Percentiles rank a stretch among this genome's conserved stretches.
Evolutionary conservation across 2,113 vertebrate species (phyloP).

Genomic region (Polypterus senegalus): DNA sequence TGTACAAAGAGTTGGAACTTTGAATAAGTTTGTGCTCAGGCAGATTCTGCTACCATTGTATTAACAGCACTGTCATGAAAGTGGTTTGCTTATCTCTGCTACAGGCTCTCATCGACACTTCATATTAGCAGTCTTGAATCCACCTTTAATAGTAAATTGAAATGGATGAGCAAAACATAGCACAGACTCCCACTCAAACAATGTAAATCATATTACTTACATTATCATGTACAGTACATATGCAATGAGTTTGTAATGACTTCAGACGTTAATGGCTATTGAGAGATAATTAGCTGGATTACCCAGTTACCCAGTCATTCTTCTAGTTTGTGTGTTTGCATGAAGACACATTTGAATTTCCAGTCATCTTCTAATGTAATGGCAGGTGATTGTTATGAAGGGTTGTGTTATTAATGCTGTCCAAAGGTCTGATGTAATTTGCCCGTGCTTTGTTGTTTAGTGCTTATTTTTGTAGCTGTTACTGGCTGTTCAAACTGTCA

Average conservation of each 20-base stretch:
- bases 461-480: neutral
- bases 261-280: neutral
- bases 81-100: too few relatives aligned
- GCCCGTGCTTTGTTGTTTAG: neutral
- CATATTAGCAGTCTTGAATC: neutral
- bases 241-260: neutral
- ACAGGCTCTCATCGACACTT: too few relatives aligned
- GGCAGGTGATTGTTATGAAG: neutral
- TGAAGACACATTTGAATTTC: neutral
- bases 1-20: neutral
- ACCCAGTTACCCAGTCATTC: neutral
- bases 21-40: neutral
- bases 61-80: neutral
- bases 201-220: neutral
- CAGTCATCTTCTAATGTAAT: neutral
- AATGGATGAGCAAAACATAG: neutral
- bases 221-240: neutral
- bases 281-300: neutral
- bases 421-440: neutral
- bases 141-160: neutral
- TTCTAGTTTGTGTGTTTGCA: too few relatives aligned
- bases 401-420: neutral
- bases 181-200: neutral
- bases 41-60: neutral
- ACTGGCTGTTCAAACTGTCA: neutral